A percentile compares a stretch with the other conserved stretches of the same genome.
These are phyloP conservation scores for Pluvianellus socialis DNA, from an alignment of 2,113 vertebrate genomes.

Conservation along the genomic window DNA sequence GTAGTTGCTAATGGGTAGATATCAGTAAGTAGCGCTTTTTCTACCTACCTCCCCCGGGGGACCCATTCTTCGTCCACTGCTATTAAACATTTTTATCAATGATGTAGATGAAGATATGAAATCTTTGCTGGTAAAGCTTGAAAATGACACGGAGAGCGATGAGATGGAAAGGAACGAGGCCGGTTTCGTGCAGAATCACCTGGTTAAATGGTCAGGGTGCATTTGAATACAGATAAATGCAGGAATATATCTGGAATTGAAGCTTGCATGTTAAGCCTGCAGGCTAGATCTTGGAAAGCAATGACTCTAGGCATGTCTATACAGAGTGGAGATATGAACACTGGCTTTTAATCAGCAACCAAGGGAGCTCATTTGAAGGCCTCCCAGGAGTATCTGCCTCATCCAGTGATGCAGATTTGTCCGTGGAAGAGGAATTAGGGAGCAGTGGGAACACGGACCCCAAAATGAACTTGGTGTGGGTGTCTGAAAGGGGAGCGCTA, in stretches of 20 bases:
- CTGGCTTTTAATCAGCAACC: neutral
- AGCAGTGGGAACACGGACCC: neutral
- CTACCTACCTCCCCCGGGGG: constrained; percentile 4
- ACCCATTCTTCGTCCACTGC: neutral
- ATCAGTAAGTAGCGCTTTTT: constrained; percentile 25
- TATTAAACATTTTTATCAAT: constrained; percentile 38
- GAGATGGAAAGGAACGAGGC: neutral
- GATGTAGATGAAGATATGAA: constrained; percentile 35
- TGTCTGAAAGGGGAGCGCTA: neutral
- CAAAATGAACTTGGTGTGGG: neutral
- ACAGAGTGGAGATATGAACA: neutral
- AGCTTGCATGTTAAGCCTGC: neutral
- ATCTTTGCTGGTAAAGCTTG: constrained; percentile 30
- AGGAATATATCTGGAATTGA: neutral
- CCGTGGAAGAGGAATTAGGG: neutral
- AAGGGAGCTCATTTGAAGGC: neutral
- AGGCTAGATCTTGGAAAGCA: neutral
- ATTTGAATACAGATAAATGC: neutral
- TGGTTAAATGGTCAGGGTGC: neutral
- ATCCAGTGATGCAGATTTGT: neutral
- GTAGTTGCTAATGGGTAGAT: constrained; percentile 56
- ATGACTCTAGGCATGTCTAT: neutral
- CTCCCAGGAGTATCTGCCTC: neutral
- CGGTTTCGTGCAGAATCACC: neutral
- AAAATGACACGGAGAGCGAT: neutral